These are phyloP conservation scores for Monoplex corrugatus DNA, from an alignment of 2,888 invertebrate genomes.

Conservation along the genomic window DNA sequence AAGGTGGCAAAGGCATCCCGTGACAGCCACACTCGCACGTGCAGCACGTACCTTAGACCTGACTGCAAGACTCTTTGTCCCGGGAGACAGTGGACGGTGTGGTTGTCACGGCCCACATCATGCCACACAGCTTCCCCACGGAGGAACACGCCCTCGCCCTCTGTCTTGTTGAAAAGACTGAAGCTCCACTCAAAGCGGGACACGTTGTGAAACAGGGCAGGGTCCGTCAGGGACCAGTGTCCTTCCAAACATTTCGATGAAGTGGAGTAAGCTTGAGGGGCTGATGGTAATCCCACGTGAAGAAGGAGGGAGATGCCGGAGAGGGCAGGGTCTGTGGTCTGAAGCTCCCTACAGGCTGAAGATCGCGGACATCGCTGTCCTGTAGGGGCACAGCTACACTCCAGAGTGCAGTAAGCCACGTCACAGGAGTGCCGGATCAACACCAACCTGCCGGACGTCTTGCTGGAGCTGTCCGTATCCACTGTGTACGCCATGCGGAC, in stretches of 20 bases:
- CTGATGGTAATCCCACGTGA: not conserved
- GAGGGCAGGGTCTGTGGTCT: not conserved
- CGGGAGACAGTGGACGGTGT: slow-evolving; percentile 57
- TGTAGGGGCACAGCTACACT: slow-evolving; percentile 59
- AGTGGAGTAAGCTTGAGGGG: not conserved
- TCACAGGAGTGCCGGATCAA: slow-evolving; percentile 59
- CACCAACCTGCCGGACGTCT: slow-evolving; percentile 45
- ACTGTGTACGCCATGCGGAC: slow-evolving; percentile 33
- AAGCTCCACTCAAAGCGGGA: slow-evolving; percentile 63
- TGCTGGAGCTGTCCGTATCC: not conserved
- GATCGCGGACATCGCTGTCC: slow-evolving; percentile 54
- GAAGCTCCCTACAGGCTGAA: not conserved
- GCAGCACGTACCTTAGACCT: slow-evolving; percentile 55
- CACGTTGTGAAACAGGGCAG: slow-evolving; percentile 23
- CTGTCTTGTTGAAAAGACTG: slow-evolving; percentile 52
- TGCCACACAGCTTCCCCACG: slow-evolving; percentile 59
- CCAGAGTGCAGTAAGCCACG: slow-evolving; percentile 56
- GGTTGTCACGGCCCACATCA: slow-evolving; percentile 55
- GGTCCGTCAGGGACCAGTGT: slow-evolving; percentile 50
- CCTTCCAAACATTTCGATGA: slow-evolving; percentile 58
- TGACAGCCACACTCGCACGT: slow-evolving; percentile 61
- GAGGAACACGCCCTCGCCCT: slow-evolving; percentile 61
- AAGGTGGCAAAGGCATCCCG: slow-evolving; percentile 47
- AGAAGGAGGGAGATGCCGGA: not conserved
- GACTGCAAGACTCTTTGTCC: slow-evolving; percentile 45